Percentiles rank a stretch among this genome's conserved stretches.
Evolutionary conservation across 2,797 vertebrate species (phyloP).

Genomic region (Rhinatrema bivittatum): DNA sequence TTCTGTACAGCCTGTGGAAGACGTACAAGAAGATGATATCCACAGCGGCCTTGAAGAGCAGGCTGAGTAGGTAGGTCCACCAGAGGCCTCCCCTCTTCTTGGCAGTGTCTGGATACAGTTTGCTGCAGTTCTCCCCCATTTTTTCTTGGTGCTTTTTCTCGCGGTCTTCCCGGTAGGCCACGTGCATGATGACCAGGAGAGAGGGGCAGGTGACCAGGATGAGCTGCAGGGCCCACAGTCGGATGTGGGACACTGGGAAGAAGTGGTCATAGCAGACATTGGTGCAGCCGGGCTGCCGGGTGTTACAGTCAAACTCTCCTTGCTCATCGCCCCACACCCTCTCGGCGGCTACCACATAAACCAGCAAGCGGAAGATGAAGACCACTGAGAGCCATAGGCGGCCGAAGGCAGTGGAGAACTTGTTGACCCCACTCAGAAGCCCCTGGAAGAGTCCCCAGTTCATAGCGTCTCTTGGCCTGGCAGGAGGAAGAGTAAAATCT

Average conservation of each 20-base stretch:
- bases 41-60: constrained; percentile 76
- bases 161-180: constrained; percentile 69
- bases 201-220: constrained; percentile 84
- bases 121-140: constrained; percentile 41
- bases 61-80: constrained; percentile 87
- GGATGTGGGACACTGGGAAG: constrained; percentile 79
- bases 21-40: constrained; percentile 77
- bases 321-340: constrained; percentile 83
- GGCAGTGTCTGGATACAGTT: constrained; percentile 63
- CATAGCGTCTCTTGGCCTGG: constrained; percentile 51
- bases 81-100: constrained; percentile 88
- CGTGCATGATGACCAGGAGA: constrained; percentile 75
- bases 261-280: constrained; percentile 81
- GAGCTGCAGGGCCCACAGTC: constrained; percentile 84
- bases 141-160: constrained; percentile 54
- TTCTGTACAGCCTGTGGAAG: constrained; percentile 73
- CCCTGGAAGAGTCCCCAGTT: constrained; percentile 78
- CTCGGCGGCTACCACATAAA: constrained; percentile 79
- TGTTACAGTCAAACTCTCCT: constrained; percentile 81
- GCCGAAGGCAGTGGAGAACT: constrained; percentile 76
- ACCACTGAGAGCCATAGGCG: constrained; percentile 82
- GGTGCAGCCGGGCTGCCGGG: constrained; percentile 76
- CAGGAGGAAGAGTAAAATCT: no score
- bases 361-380: constrained; percentile 78
- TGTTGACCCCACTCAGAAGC: constrained; percentile 78